Evolutionary conservation across 1,140 invertebrate species (phyloP), one percentile per base, ranked within the genome.

Genomic region (Epicauta chinensis): DNA sequence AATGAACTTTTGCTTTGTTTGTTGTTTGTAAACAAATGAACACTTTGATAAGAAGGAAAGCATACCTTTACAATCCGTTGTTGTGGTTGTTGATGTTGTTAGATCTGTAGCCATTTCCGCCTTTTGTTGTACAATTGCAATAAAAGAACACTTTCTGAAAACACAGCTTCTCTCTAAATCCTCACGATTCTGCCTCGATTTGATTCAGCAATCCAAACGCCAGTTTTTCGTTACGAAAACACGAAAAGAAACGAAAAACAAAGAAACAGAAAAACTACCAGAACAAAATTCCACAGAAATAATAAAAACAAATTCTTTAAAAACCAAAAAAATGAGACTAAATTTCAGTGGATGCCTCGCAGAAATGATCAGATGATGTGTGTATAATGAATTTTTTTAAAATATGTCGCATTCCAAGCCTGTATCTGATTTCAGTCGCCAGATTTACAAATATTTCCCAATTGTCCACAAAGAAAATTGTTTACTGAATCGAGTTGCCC

Each of bases 301-400:
- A 56, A 50, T 51, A 37, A 48, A 51, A 54, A 47, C 42, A 54
- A 46, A 53, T 14, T 51, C 46, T 44, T 51, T 10, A 35, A 16
- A 13, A 37, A 50, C 16, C 13, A 49, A n/a, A n/a, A n/a, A n/a
- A n/a, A n/a, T n/a, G n/a, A n/a, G n/a, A 43, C 44, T 44, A 42
- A 42, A 50, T 39, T n/a, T 49, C 9, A 23, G 17, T 47, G 2
- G 30, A 32, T 13, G 59, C 44, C 43, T 68, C 66, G 51, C 62
- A 67, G 53, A 68, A 70, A 48, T 70, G 68, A 58, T 70, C 66
- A 13, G 68, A 70, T 16, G 65, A 67, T 29, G 68, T 70, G 54
- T 70, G 64, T 32, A 68, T 67, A 36, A 70, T 70, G 37, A 67
- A 66, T 50, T 66, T 67, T 40, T 65, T 66, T 49, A 70, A 57